Evolutionary conservation across 2,888 invertebrate species (phyloP), one percentile per base, ranked within the genome.

Genomic region (Matsumyia berberina): DNA sequence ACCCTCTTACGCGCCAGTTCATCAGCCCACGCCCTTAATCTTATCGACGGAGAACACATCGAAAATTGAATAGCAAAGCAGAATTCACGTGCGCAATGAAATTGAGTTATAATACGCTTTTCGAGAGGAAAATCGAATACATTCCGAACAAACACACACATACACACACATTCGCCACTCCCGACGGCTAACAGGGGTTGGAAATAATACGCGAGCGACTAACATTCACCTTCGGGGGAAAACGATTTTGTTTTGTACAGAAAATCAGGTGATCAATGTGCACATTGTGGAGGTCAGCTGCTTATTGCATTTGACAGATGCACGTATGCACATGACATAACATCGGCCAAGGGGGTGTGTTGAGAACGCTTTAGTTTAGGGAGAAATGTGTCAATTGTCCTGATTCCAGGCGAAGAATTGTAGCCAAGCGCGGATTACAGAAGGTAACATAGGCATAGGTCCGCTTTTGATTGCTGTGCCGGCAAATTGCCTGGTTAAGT

Each of bases 231-330:
- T 39, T 72, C 29, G 24, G 29, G 49, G 15, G 17, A 70, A 37
- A 39, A 49, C n/a, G 37, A 4, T 37, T 5, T 12, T 58, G 11
- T 24, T 7, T 8, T 51, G 9, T 24, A 51, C 24, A 15, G 31
- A 51, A 37, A 66, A 70, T 78, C 78, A 57, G 64, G 49, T 72
- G 62, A 79, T 72, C 57, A 46, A 19, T 33, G 24, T 42, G 60
- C 44, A n/a, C n/a, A 17, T 31, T 44, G 49, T 37, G 66, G 60
- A 67, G 53, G 58, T 67, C 44, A 62, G 39, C 46, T 79, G 72
- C 51, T 44, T 74, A 74, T 67, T 60, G 74, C 74, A 74, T 67
- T 80, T 67, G 79, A 80, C 79, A 66, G 66, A 42, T 60, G 74
- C 73, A 74, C 53, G 44, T 31, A 12, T 9, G 57, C 60, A 7